Base-by-base conservation (phyloP, 2,113 vertebrate genomes). In the Myxocyprinus asiaticus region DNA sequence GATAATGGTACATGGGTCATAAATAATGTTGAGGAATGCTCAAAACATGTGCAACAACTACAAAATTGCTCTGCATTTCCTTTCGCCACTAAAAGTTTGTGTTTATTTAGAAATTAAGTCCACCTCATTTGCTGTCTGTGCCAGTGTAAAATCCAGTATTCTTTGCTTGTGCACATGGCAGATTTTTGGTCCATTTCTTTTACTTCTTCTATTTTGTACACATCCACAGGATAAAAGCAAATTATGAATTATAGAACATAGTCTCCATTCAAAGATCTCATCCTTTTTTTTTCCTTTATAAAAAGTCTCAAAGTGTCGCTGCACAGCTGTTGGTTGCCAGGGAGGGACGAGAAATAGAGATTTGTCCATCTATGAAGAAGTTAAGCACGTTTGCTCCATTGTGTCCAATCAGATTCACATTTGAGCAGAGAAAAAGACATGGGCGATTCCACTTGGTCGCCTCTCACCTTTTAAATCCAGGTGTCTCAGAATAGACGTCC, bases 231-330 rank as follows among this genome's bases (percentile, higher is more conserved):
- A 64, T 14, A 22, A 68, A 68, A 44, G 15, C 81, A 62, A 70
- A 86, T 84, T 85, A 83, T 82, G 66, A 17, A 12, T 86, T 82
- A 78, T 83, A 84, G 77, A 67, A 76, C 88, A 83, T 64, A 81
- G 69, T 85, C 81, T 65, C 51, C 58, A 79, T 84, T 85, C 79
- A 77, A 85, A 77, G 12, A 64, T 7, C 77, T 71, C 53, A 47
- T 78, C 42, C 69, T 67, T 78, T 17, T 74, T 58, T 80, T 82
- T 77, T 42, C 53, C 15, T 62, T 67, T 88, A 88, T 72, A 67
- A 83, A 87, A 85, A 67, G 86, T 85, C 84, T 82, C 64, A 90
- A 92, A 90, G 85, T 91, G 88, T 91, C 87, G 83, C 90, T 92
- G 91, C 90, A 90, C 89, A 89, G 78, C 65, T 63, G 17, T 67